Evolutionary conservation across 2,888 invertebrate genomes (phyloP), one percentile per base, ranked within the genome.

Genomic region (Alsophila aescularia): DNA sequence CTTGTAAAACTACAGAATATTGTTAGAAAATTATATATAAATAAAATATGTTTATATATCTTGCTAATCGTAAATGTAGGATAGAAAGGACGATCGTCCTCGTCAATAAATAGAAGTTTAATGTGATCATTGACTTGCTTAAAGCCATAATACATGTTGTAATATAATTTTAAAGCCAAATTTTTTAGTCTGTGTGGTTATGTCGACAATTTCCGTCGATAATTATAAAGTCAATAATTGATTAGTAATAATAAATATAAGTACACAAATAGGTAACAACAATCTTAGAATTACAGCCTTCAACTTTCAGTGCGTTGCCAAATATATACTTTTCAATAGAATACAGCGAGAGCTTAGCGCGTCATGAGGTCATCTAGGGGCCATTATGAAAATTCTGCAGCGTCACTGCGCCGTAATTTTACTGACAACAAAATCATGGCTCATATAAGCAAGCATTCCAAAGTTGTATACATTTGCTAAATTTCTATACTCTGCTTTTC

Each of bases 91-190:
- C 62, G 69, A 69, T 60, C 52, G 72, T 72, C 78, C 79, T 57
- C 27, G 42, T 32, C 32, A 78, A 81, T 84, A 83, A 82, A 85
- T 88, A 88, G 82, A 86, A 83, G 80, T 77, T 79, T 79, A 83
- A 85, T 84, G 85, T 81, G 75, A 85, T 83, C 66, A 82, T 82
- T 87, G 88, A 87, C 90, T 87, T 83, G 83, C 85, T 86, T 90
- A 90, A 87, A 90, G 89, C 85, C 85, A 84, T 79, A 81, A 85
- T 84, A 87, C 75, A 84, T 85, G 85, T 83, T 54, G 85, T 87
- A 76, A 87, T 89, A 90, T 83, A 83, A 77, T 78, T 87, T 92
- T 92, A 92, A 92, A 92, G 92, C 92, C 91, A 92, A 91, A 90
- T 91, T 87, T 89, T 52, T 85, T 88, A 92, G 92, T 92, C 92